Evolutionary conservation across 2,797 vertebrate genomes (phyloP), one percentile per base, ranked within the genome.

Genomic region (Amniataba percoides): DNA sequence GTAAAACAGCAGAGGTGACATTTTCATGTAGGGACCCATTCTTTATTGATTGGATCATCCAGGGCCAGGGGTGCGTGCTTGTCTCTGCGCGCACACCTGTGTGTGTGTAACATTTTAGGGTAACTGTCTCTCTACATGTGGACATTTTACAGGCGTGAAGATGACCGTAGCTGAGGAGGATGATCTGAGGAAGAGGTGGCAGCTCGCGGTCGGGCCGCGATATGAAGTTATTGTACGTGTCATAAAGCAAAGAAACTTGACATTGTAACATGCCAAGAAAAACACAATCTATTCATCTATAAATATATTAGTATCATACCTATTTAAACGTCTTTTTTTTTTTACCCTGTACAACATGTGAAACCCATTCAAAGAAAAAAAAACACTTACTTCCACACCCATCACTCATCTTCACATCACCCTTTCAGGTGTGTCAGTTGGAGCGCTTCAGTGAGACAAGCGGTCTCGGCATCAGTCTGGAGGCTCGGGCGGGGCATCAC

Each of bases 401-500:
- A 48, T 39, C 4, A 4, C 49, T 43, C 16, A 15, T 25, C 57
- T 36, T 63, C 39, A 14, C 46, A 19, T 57, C 21, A 2, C 34
- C 43, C 64, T 60, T 74, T 52, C 77, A 99, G 97, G 96, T 98
- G 83, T 95, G 96, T 82, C 95, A 96, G 27, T 93, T 99, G 84
- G 95, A 95, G 90, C 98, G 97, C 61, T 97, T 96, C 72, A 96
- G 95, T 40, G 97, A 98, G 92, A 97, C 95, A 71, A 97, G 97
- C 40, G 97, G 98, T 8, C 89, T 98, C 68, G 97, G 98, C 10
- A 95, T 99, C 91, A 99, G 97, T 87, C 93, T 98, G 84, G 97
- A 99, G 89, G 96, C 96, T 70, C 93, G 96, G 13, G 95, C 95
- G 12, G 97, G 97, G 48, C 97, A 97, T 92, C 97, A 98, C 91